Percentiles rank a stretch among this genome's conserved stretches.
Evolutionary conservation across 2,113 vertebrate species (phyloP).

Genomic region (Anthoscopus minutus): DNA sequence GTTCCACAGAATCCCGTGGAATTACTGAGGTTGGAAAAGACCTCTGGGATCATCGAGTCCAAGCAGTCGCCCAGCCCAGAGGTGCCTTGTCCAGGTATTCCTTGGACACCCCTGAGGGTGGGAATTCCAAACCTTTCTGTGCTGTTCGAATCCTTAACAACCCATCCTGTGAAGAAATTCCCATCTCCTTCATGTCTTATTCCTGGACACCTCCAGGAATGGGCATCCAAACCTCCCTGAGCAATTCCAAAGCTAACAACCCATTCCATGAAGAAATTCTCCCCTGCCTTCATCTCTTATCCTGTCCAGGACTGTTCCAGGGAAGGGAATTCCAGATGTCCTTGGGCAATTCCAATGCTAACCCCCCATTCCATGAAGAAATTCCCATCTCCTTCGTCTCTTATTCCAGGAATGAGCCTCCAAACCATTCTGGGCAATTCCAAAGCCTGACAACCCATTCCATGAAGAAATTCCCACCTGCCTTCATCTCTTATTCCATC

Average conservation of each 20-base stretch:
- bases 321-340: background rate
- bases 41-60: accelerated
- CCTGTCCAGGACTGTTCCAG: background rate
- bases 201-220: background rate
- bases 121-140: background rate
- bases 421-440: background rate
- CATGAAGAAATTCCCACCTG: background rate
- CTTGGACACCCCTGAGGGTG: background rate
- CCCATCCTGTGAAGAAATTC: background rate
- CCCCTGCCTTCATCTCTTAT: background rate
- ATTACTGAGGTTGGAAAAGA: background rate
- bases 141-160: background rate
- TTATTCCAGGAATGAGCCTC: background rate
- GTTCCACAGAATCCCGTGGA: background rate
- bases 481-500: background rate
- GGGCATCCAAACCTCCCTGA: background rate
- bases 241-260: background rate
- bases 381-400: background rate
- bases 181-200: background rate
- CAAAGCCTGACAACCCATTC: background rate
- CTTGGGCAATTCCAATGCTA: background rate
- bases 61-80: background rate
- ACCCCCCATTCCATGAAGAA: background rate
- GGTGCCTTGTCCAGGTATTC: background rate
- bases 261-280: background rate